These are phyloP conservation scores for Sisor rabdophorus DNA, from an alignment of 2,113 vertebrate genomes.

Conservation along the genomic window DNA sequence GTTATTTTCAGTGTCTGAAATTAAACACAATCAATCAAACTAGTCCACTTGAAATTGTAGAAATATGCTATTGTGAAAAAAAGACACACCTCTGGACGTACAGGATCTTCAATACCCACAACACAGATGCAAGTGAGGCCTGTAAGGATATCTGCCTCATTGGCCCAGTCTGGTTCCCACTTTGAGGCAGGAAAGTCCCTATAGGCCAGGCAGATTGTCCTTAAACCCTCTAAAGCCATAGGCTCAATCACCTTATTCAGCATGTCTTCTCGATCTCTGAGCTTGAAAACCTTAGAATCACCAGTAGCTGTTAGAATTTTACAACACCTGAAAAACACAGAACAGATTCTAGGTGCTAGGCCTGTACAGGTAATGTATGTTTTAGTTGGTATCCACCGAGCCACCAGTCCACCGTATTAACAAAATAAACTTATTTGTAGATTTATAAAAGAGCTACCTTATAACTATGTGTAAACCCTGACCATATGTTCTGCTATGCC, in stretches of 20 bases:
- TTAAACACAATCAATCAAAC: background rate
- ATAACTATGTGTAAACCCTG: too few relatives aligned
- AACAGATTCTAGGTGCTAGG: background rate
- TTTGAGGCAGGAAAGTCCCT: slow-evolving; percentile 83
- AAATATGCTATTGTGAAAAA: background rate
- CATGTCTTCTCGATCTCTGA: slow-evolving; percentile 83
- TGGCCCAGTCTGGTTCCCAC: slow-evolving; percentile 89
- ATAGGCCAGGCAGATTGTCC: slow-evolving; percentile 95
- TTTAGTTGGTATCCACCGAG: background rate
- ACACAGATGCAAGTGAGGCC: slow-evolving; percentile 89
- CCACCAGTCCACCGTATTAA: background rate
- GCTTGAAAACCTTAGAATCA: slow-evolving; percentile 80
- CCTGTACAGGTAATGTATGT: background rate
- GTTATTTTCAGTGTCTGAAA: background rate
- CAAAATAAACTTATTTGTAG: too few relatives aligned
- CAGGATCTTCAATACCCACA: slow-evolving; percentile 97
- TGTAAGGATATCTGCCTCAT: slow-evolving; percentile 84
- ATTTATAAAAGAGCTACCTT: too few relatives aligned
- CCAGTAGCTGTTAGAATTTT: slow-evolving; percentile 82
- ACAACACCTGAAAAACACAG: slow-evolving; percentile 79
- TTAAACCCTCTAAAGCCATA: slow-evolving; percentile 93
- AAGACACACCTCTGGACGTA: slow-evolving; percentile 85
- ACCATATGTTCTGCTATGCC: too few relatives aligned
- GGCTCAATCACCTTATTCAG: slow-evolving; percentile 89
- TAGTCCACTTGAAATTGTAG: background rate